These are phyloP conservation scores for Sitodiplosis mosellana DNA, from an alignment of 1,140 invertebrate species.

Conservation along the genomic window DNA sequence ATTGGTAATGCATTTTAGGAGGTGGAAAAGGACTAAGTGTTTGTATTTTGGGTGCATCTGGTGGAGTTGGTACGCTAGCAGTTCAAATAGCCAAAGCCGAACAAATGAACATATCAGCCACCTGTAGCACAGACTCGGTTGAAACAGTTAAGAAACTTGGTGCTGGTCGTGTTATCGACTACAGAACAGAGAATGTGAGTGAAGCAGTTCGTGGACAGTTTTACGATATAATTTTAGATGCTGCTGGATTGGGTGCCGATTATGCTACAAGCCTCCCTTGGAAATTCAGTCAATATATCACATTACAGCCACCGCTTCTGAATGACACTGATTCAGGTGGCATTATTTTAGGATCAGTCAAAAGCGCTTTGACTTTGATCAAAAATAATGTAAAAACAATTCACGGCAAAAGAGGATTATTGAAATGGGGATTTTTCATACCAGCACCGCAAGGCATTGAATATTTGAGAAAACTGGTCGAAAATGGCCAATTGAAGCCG, in stretches of 20 bases:
- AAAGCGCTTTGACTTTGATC: conserved; percentile 35
- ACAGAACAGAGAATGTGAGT: conserved; percentile 40
- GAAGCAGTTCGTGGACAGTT: conserved; percentile 29
- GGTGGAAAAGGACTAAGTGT: conserved; percentile 40
- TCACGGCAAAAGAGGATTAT: conserved; percentile 30
- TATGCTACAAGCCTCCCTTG: conserved; percentile 39
- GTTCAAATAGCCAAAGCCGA: conserved; percentile 68
- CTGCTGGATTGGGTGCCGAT: conserved; percentile 48
- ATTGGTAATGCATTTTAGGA: too few relatives aligned
- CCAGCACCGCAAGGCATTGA: conserved; percentile 43
- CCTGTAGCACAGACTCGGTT: conserved; percentile 56
- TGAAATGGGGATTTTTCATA: conserved; percentile 62
- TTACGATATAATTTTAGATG: conserved; percentile 74
- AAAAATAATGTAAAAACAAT: conserved; percentile 31
- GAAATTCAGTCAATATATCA: conserved; percentile 57
- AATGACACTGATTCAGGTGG: conserved; percentile 65
- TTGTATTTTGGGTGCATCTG: conserved; percentile 73
- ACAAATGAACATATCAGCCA: conserved; percentile 46
- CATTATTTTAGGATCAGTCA: conserved; percentile 36
- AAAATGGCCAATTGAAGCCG: conserved; percentile 39
- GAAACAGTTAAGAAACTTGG: conserved; percentile 47
- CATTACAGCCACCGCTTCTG: conserved; percentile 64
- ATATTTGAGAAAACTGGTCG: conserved; percentile 38
- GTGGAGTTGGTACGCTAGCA: conserved; percentile 72
- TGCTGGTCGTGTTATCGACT: conserved; percentile 62